Percentiles rank a stretch among this genome's conserved stretches.
phyloP scores from a whole-genome alignment of 2,888 invertebrate genomes.

The Chrysina gloriosa region DNA sequence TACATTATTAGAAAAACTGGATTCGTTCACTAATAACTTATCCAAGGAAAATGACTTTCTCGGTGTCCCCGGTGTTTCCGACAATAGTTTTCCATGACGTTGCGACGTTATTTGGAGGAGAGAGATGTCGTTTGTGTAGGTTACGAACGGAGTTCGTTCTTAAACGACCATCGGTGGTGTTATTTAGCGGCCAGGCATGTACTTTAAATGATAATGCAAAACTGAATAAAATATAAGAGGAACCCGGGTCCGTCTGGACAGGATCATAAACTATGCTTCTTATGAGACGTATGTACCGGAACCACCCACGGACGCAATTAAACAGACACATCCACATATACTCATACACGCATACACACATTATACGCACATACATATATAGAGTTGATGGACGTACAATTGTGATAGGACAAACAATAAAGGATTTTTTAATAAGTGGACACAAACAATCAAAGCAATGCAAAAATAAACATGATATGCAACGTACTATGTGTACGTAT shows the following conservation, averaged over 20 bases:
- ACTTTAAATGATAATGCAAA: constrained; percentile 49
- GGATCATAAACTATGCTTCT: constrained; percentile 50
- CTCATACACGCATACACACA: constrained; percentile 33
- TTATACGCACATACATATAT: constrained; percentile 17
- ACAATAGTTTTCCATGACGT: constrained; percentile 34
- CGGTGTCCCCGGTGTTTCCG: constrained; percentile 34
- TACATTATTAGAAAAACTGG: constrained; percentile 8
- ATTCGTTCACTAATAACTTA: constrained; percentile 24
- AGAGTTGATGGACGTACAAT: constrained; percentile 43
- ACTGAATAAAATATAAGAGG: constrained; percentile 50
- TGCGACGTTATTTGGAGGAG: constrained; percentile 29
- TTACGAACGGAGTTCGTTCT: constrained; percentile 29
- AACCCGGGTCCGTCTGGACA: constrained; percentile 48
- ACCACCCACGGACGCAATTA: constrained; percentile 50
- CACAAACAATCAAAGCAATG: constrained; percentile 36
- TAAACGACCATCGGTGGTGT: constrained; percentile 40
- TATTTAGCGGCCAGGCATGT: constrained; percentile 43
- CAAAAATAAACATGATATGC: constrained; percentile 38
- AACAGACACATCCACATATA: constrained; percentile 37
- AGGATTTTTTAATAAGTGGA: constrained; percentile 25
- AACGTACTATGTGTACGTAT: constrained; percentile 2
- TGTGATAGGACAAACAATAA: constrained; percentile 37
- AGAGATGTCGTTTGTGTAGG: constrained; percentile 26
- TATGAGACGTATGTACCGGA: constrained; percentile 51
- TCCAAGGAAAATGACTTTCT: constrained; percentile 31